Evolutionary conservation across 2,797 vertebrate genomes (phyloP), one percentile per base, ranked within the genome.

Genomic region (Falco peregrinus): DNA sequence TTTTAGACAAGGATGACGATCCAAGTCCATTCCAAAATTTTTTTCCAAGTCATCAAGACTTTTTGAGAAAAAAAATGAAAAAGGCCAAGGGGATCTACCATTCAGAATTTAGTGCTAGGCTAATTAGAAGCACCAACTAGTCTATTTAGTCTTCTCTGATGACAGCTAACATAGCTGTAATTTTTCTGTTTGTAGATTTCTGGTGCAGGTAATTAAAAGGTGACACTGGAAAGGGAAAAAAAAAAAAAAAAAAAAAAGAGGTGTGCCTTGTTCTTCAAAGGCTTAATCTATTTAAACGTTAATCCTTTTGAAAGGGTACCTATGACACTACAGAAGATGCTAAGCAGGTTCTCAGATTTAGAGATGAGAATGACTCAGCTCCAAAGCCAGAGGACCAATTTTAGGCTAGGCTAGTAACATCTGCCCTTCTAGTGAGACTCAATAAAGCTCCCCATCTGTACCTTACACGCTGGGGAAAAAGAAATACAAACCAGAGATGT

Each of bases 91-190:
- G 79, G 75, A 80, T 80, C 45, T 60, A 56, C 70, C 51, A 39
- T 64, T 93, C 71, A 37, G 65, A 87, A 79, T 83, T 91, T 82
- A 93, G 95, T 80, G 57, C 86, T 2, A 64, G 80, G 91, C 80
- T 95, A 70, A 60, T 88, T 4, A 96, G 73, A 95, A 97, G 96
- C 97, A 97, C 97, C 96, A 85, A 87, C 57, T 77, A 65, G 11
- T 92, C 61, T 26, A 8, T 45, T 96, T 81, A 68, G 82, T 81
- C 86, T 96, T 76, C 77, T 94, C 94, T 73, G 89, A 41, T 35
- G 76, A 82, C 86, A 96, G 96, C 93, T 93, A 95, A 59, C 5
- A 3, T 5, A 77, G 96, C 93, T 95, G 94, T n/a, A 63, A n/a
- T 45, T 91, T 84, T 87, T 82, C 22, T 2, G 19, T 71, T 45